phyloP scores from a whole-genome alignment of 2,797 vertebrate species.

The Ispidina lecontei region DNA sequence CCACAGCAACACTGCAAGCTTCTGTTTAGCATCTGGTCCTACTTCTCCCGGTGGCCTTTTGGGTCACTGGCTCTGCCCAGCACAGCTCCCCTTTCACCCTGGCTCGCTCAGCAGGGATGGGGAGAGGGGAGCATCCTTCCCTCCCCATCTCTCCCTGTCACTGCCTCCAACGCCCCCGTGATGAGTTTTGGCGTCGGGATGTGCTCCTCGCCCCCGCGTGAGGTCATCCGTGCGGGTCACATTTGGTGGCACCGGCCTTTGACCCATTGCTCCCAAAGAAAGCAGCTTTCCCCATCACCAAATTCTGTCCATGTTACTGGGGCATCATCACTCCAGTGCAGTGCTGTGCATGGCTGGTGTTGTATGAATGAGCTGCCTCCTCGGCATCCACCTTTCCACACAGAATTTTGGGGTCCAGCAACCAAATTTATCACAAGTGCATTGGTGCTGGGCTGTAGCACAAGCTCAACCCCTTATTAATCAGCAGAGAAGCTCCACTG shows the following conservation, averaged over 20 bases:
- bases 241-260: constrained; percentile 21
- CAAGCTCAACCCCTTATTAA: neutral
- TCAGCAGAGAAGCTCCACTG: neutral
- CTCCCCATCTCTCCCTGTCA: accelerated
- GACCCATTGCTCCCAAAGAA: neutral
- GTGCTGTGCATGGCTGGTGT: accelerated
- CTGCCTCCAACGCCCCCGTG: accelerated
- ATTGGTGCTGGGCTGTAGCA: neutral
- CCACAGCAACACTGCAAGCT: constrained; percentile 34
- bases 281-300: neutral
- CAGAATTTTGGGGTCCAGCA: neutral
- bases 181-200: neutral
- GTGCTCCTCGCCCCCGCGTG: neutral
- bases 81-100: constrained; percentile 62
- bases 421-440: accelerated
- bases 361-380: neutral
- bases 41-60: constrained; percentile 20
- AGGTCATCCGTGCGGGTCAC: neutral
- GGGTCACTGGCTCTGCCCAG: constrained; percentile 69
- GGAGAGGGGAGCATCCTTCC: neutral
- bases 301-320: accelerated
- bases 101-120: neutral
- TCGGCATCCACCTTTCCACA: neutral
- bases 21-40: constrained; percentile 76
- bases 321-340: accelerated